These are phyloP conservation scores for Morone chrysops DNA, from an alignment of 2,113 vertebrate genomes.

Conservation along the genomic window DNA sequence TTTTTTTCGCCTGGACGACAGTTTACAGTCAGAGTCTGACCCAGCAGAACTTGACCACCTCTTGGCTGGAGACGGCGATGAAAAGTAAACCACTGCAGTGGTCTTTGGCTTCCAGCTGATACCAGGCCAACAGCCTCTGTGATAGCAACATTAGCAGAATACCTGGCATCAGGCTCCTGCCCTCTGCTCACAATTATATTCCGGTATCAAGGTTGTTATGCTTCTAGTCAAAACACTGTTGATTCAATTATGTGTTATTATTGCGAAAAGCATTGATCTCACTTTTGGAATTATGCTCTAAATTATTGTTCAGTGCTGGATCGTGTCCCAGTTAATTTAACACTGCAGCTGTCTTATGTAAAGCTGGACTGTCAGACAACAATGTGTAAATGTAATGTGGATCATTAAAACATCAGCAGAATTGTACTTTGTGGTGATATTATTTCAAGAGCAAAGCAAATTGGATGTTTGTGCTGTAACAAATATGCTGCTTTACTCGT, in stretches of 20 bases:
- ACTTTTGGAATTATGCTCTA: constrained; percentile 16
- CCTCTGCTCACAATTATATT: constrained; percentile 8
- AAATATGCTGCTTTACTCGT: background rate
- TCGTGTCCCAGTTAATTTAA: background rate
- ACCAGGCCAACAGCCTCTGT: constrained; percentile 46
- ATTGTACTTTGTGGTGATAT: background rate
- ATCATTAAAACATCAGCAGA: constrained; percentile 43
- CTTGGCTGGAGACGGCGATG: constrained; percentile 57
- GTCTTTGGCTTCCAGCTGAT: constrained; percentile 66
- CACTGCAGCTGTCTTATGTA: constrained; percentile 24
- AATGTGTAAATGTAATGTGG: constrained; percentile 50
- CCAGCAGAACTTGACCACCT: constrained; percentile 66
- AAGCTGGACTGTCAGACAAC: background rate
- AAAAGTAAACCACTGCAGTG: constrained; percentile 76
- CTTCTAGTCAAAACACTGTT: background rate
- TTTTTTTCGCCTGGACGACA: constrained; percentile 57
- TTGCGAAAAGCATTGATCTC: constrained; percentile 17
- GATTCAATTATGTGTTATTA: constrained; percentile 2
- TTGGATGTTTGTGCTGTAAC: background rate
- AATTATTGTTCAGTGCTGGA: constrained; percentile 36
- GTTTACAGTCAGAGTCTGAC: constrained; percentile 64
- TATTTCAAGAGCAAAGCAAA: background rate
- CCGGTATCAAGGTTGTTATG: background rate
- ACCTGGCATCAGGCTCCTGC: constrained; percentile 35
- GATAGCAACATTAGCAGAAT: constrained; percentile 59